Percentiles rank a stretch among this genome's conserved stretches.
phyloP scores from a whole-genome alignment of 2,113 vertebrate genomes.

The Rhegmatorhina hoffmannsi region DNA sequence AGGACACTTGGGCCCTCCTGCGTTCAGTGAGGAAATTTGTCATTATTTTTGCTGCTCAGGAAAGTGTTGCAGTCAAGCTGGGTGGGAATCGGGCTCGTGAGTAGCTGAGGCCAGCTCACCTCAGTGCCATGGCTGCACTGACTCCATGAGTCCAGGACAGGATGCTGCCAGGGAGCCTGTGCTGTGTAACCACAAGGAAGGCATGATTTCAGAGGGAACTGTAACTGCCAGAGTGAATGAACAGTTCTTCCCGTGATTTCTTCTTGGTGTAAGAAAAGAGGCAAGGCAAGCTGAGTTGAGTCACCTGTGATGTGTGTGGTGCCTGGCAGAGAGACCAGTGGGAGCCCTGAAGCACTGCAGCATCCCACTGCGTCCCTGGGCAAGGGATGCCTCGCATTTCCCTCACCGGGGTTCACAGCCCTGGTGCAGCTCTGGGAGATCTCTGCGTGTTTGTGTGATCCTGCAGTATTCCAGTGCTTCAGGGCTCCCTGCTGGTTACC shows the following conservation, averaged over 20 bases:
- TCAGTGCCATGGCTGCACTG: not conserved
- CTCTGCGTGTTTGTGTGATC: not conserved
- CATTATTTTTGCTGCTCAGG: not conserved
- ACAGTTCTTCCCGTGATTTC: accelerated
- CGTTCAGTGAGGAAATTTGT: not conserved
- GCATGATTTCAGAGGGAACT: not conserved
- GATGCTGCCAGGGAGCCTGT: accelerated
- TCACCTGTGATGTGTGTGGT: not conserved
- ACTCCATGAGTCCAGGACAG: not conserved
- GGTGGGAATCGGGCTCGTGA: accelerated
- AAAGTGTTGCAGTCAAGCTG: accelerated
- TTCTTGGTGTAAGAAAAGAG: not conserved
- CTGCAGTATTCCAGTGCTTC: not conserved
- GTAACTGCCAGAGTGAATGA: not conserved
- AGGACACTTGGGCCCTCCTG: not conserved
- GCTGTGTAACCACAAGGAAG: not conserved
- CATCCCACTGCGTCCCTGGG: accelerated
- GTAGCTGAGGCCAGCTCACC: not conserved
- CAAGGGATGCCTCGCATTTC: not conserved
- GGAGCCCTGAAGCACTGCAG: not conserved
- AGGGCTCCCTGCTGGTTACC: not conserved
- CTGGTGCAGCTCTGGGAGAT: not conserved
- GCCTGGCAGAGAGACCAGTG: not conserved
- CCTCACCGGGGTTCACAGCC: accelerated
- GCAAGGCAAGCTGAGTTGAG: not conserved